Evolutionary conservation across 2,113 vertebrate species (phyloP), one percentile per base, ranked within the genome.

Genomic region (Rhagologus leucostigma): DNA sequence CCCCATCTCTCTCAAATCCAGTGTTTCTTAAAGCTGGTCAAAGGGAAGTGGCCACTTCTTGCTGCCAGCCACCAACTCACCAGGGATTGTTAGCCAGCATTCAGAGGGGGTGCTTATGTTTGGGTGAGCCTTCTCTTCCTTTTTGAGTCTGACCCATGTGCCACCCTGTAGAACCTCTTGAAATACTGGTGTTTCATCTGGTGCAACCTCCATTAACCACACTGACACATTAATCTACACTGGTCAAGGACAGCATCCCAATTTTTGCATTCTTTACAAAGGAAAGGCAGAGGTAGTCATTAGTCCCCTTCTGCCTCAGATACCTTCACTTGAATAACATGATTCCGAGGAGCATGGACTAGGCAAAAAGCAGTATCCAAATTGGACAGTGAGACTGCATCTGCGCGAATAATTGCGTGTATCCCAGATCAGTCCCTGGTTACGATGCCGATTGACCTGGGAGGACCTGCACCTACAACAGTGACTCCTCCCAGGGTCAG

Each of bases 161-260:
- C 8, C 13, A 53, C 5, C 11, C n/a, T 30, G 70, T 53, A 77
- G 29, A 83, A 56, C 3, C 1, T 60, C 11, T 65, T 56, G 30
- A 69, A 90, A 62, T n/a, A 24, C 5, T 81, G 47, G 7, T 18
- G 4, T 19, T 50, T 63, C 8, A 39, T 46, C 30, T 64, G 4
- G 7, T 59, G 11, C 10, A 64, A 22, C 2, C 6, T 83, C 18
- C 24, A 16, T 15, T 60, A 56, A 47, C 7, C 22, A 52, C 8
- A 44, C 0, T 42, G 12, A 3, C 16, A 69, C 12, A 33, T 11
- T 12, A 47, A 4, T 23, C 8, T 47, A 5, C 3, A 19, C 4
- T 3, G 2, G 21, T 52, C 44, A 50, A 65, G 10, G 10, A 15
- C 4, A 21, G 5, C 39, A 71, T 47, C 5, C 23, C 14, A 32